Conservation (phyloP, 2,113 vertebrate genomes). For the Eretmochelys imbricata region DNA sequence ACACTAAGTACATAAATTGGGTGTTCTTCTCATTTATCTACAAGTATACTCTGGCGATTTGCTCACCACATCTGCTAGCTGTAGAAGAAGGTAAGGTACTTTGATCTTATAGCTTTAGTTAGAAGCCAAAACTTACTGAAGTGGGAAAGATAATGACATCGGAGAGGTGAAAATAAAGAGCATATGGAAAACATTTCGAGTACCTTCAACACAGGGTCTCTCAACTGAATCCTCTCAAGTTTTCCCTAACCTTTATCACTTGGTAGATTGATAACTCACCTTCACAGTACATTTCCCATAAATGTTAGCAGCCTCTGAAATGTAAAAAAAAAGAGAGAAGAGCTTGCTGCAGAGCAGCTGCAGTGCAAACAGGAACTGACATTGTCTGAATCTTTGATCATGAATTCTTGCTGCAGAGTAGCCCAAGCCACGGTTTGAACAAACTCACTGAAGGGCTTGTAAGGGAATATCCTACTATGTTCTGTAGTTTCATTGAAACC, state of each 20-base stretch:
- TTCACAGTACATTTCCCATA: background rate
- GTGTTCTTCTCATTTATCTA: accelerated
- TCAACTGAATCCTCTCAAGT: background rate
- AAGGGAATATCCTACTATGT: background rate
- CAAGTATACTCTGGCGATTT: background rate
- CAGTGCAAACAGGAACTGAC: constrained; percentile 23
- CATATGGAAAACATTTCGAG: background rate
- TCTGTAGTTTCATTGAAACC: background rate
- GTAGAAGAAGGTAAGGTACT: background rate
- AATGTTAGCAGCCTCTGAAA: constrained; percentile 31
- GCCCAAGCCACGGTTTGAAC: background rate
- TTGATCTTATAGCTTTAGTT: background rate
- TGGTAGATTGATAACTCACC: background rate
- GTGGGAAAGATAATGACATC: background rate
- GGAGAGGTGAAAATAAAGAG: constrained; percentile 2
- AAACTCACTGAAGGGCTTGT: background rate
- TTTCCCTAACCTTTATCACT: background rate
- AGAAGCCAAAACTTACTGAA: background rate
- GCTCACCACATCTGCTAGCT: background rate
- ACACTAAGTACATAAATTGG: background rate
- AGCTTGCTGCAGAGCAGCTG: background rate
- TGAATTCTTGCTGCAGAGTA: background rate
- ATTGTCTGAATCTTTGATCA: constrained; percentile 38
- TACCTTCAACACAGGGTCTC: background rate
- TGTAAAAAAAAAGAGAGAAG: background rate